Evolutionary conservation across 1,140 invertebrate genomes (phyloP), one percentile per base, ranked within the genome.

Genomic region (Elymnias hypermnestra): DNA sequence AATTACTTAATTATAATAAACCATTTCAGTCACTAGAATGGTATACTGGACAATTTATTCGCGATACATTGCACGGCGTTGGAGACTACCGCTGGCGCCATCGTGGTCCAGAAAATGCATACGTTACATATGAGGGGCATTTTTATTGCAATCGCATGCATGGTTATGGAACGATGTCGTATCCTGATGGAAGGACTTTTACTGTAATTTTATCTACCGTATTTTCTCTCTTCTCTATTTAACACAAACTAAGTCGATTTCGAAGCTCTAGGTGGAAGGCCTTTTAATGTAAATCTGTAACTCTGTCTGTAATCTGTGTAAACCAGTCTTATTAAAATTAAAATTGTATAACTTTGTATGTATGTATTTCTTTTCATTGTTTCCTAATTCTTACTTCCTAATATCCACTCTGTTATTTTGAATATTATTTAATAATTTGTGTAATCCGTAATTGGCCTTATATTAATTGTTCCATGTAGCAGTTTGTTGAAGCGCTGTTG

Each of bases 141-240:
- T 86, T 88, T 46, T 88, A 79, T 47, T 71, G 67, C 17, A 89
- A 88, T 53, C 56, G 63, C 21, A 64, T 87, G 38, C 82, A 89
- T 49, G 88, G 88, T 2, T 89, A 89, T 50, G 81, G 87, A 1
- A 55, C 55, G 8, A 66, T 87, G 41, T 84, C 86, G 0, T 88
- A 86, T 55, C 40, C 71, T 4, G 71, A 87, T 53, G 83, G 83
- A 15, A 56, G 59, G n/a, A 62, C 77, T 3, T 84, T 75, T 45
- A 72, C 37, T 18, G 76, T 82, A 43, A 28, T 14, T 21, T 9
- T 13, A 29, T 29, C 12, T 1, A 22, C 1, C 5, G 8, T 4
- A 14, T 4, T 13, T 33, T 15, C 12, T n/a, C n/a, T 1, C 10
- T 13, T 10, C 26, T 13, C 8, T 29, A 5, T 29, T 1, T 1